A percentile compares a stretch with the other conserved stretches of the same genome.
These are phyloP conservation scores for Prosopocoilus inquinatus DNA, from an alignment of 2,888 invertebrate genomes.

Conservation along the genomic window DNA sequence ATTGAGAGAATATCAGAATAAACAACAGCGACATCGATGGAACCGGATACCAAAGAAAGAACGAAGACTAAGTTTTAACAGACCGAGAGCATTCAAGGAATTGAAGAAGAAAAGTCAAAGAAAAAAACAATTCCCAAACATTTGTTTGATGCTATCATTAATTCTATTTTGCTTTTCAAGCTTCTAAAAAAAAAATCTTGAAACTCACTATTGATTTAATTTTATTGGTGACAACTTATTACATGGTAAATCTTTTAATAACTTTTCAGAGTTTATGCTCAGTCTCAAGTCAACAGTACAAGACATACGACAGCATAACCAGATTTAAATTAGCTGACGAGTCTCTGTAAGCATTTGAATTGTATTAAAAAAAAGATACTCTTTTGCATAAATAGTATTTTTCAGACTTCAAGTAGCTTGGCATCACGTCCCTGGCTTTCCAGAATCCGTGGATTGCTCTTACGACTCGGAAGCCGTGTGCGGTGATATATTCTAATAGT, in stretches of 20 bases:
- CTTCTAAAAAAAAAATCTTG: too few species aligned
- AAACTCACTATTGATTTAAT: too few species aligned
- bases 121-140: too few species aligned
- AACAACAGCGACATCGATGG: too few species aligned
- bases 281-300: slow-evolving; percentile 42
- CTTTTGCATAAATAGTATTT: slow-evolving; percentile 22
- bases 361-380: background rate
- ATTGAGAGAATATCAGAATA: too few species aligned
- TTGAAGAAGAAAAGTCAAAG: too few species aligned
- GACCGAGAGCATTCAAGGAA: too few species aligned
- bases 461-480: slow-evolving; percentile 30
- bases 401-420: slow-evolving; percentile 43
- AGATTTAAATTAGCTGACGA: slow-evolving; percentile 46
- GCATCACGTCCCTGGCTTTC: slow-evolving; percentile 42
- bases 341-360: slow-evolving; percentile 43
- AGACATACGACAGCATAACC: slow-evolving; percentile 46
- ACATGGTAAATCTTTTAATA: slow-evolving; percentile 18
- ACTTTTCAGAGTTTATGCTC: slow-evolving; percentile 48
- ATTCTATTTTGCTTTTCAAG: too few species aligned
- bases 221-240: too few species aligned
- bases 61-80: too few species aligned
- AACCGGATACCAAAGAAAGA: too few species aligned
- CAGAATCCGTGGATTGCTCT: slow-evolving; percentile 35
- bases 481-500: slow-evolving; percentile 31
- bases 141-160: too few species aligned